These are phyloP conservation scores for Salticus scenicus DNA, from an alignment of 2,888 invertebrate genomes.

Conservation along the genomic window DNA sequence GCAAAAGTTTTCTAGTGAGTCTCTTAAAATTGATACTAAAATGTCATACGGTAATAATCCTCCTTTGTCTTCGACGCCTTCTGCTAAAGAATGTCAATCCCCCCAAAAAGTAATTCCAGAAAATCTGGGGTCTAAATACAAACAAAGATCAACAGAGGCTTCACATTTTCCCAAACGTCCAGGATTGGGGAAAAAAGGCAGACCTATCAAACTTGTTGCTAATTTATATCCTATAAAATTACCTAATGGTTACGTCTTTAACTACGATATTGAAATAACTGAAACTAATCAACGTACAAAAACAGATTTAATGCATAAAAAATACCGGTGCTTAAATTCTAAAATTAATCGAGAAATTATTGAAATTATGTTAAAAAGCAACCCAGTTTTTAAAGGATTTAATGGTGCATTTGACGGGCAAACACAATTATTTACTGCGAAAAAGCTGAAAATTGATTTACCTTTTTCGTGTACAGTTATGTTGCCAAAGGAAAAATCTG, in stretches of 20 bases:
- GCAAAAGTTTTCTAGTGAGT: no score
- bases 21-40: no score
- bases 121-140: no score
- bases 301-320: neutral
- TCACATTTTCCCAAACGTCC: conserved; percentile 10
- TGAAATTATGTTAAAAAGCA: conserved; percentile 76
- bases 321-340: conserved; percentile 52
- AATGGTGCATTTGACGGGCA: conserved; percentile 79
- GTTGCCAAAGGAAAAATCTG: conserved; percentile 18
- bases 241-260: conserved; percentile 78
- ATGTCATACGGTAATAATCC: no score
- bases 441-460: conserved; percentile 75
- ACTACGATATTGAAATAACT: conserved; percentile 77
- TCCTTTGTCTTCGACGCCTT: no score
- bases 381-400: conserved; percentile 76
- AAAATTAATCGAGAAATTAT: conserved; percentile 78
- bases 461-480: conserved; percentile 13
- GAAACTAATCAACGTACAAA: neutral
- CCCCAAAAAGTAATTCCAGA: no score
- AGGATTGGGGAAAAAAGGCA: conserved; percentile 21
- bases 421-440: conserved; percentile 78
- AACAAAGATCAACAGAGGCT: neutral
- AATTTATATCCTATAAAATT: conserved; percentile 79
- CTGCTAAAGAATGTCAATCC: no score
- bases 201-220: conserved; percentile 73